phyloP scores from a whole-genome alignment of 1,140 invertebrate species.

The Cyrtorhinus lividipennis region DNA sequence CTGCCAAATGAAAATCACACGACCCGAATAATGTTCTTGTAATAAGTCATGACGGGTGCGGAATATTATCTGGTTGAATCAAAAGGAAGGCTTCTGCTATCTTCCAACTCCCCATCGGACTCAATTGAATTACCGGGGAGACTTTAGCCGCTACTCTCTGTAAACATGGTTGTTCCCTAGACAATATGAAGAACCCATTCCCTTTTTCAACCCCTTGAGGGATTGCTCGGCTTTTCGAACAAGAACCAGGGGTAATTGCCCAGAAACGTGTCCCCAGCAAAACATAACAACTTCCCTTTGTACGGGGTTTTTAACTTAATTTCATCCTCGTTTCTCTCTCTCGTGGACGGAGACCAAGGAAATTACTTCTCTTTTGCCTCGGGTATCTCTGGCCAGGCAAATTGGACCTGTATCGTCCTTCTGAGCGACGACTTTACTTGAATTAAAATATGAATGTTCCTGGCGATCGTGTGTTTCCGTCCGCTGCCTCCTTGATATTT shows the following conservation, averaged over 20 bases:
- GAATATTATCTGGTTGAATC: not conserved
- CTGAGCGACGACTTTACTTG: not conserved
- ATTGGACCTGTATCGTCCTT: not conserved
- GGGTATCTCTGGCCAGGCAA: not conserved
- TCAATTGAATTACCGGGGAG: not conserved
- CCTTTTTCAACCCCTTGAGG: slow-evolving; percentile 9
- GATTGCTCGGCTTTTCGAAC: slow-evolving; percentile 2
- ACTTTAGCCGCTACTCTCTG: not conserved
- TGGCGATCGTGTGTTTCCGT: too few relatives aligned
- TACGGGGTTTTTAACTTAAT: slow-evolving; percentile 15
- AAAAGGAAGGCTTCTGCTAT: not conserved
- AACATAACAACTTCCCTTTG: slow-evolving; percentile 15
- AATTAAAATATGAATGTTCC: slow-evolving; percentile 2
- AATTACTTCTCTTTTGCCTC: slow-evolving; percentile 3
- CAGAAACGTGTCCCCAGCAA: slow-evolving; percentile 14
- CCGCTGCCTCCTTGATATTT: too few relatives aligned
- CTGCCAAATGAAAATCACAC: too few relatives aligned
- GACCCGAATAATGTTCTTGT: too few relatives aligned
- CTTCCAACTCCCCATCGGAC: not conserved
- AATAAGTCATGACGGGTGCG: too few relatives aligned
- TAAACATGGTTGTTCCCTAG: not conserved
- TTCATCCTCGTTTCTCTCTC: slow-evolving; percentile 6
- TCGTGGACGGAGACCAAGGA: not conserved
- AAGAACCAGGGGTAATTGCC: slow-evolving; percentile 9
- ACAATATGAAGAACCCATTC: slow-evolving; percentile 9